Evolutionary conservation across 2,797 vertebrate species (phyloP), one percentile per base, ranked within the genome.

Genomic region (Taeniopygia guttata): DNA sequence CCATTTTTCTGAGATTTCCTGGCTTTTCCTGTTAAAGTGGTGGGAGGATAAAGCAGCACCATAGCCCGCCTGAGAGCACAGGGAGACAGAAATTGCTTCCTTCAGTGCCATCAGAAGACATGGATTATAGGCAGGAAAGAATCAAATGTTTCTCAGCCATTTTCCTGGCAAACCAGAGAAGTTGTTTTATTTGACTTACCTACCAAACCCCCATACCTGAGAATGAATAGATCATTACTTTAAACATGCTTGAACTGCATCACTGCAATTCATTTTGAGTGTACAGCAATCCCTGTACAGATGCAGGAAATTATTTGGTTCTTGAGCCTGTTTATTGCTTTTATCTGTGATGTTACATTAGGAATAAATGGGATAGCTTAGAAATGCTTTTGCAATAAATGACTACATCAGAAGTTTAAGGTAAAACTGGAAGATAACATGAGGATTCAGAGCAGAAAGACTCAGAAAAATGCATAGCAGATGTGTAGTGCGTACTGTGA

Each of bases 291-390:
- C 36, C 59, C 36, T 51, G 72, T 27, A 21, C 14, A 76, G 62
- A 49, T 75, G 52, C 48, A 84, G 58, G 68, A 79, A 59, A 77
- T 20, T 29, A 43, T 70, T 43, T 49, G n/a, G 2, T 80, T 92
- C 48, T 46, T 27, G 25, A 70, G 70, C 32, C 23, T 60, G 17
- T 83, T 59, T 55, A 67, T 34, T 90, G 51, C 87, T 91, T 92
- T 77, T 68, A 63, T 64, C 69, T 89, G 66, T 73, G 52, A 79
- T 86, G 66, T 64, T 91, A 69, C 69, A 89, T 93, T 78, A 94
- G 68, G 79, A 90, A 87, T 79, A 84, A 85, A 91, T 22, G 48
- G 87, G 70, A 30, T 68, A n/a, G 60, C 9, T 10, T 63, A 75
- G 51, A 85, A 58, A 69, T 38, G 49, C 93, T 88, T 9, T 30